Evolutionary conservation across 2,113 vertebrate genomes (phyloP).

Genomic region (Phyllopteryx taeniolatus): DNA sequence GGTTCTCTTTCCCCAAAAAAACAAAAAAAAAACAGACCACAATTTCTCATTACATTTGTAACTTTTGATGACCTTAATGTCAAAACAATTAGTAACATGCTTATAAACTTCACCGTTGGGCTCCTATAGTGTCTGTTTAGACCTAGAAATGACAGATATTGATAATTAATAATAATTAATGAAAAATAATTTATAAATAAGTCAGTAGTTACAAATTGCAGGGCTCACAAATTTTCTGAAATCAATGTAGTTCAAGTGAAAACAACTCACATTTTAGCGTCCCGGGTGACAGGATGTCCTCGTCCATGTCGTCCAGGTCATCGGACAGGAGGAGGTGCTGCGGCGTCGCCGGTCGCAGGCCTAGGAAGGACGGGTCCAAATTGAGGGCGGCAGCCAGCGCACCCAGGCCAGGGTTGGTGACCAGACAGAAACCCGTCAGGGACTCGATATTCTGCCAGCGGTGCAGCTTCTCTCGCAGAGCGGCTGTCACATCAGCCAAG

Average conservation of each 20-base stretch:
- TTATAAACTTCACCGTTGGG: too few species aligned
- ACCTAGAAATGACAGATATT: too few species aligned
- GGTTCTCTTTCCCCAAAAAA: too few species aligned
- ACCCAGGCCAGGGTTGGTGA: slow-evolving; percentile 87
- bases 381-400: slow-evolving; percentile 82
- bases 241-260: not conserved
- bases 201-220: not conserved
- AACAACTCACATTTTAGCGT: slow-evolving; percentile 84
- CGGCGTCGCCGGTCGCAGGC: slow-evolving; percentile 75
- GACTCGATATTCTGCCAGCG: slow-evolving; percentile 93
- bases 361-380: slow-evolving; percentile 87
- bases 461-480: slow-evolving; percentile 85
- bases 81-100: too few species aligned
- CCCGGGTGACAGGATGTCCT: slow-evolving; percentile 88
- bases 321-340: slow-evolving; percentile 89
- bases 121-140: too few species aligned
- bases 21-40: too few species aligned
- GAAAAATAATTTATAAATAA: not conserved
- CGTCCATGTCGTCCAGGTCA: slow-evolving; percentile 93
- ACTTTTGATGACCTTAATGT: too few species aligned
- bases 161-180: too few species aligned
- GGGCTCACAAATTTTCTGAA: too few species aligned
- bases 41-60: too few species aligned
- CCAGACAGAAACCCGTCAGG: slow-evolving; percentile 86
- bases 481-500: slow-evolving; percentile 87